These are phyloP conservation scores for Hedychridium roseum DNA, from an alignment of 2,888 invertebrate genomes.

Conservation along the genomic window DNA sequence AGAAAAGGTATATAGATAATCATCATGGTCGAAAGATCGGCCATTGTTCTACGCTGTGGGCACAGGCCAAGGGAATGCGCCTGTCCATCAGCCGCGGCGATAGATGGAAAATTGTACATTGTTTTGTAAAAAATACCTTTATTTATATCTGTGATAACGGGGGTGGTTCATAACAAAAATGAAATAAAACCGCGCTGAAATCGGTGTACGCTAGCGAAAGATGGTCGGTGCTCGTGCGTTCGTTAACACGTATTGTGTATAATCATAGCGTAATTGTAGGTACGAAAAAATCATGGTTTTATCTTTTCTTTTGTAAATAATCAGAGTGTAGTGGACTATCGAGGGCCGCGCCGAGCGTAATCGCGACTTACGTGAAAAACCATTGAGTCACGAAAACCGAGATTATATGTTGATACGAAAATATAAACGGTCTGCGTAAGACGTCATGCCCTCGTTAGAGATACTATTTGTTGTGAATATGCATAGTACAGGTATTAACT, in stretches of 20 bases:
- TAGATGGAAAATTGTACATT: constrained; percentile 43
- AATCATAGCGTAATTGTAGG: constrained; percentile 41
- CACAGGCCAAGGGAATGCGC: no score
- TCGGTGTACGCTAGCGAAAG: constrained; percentile 37
- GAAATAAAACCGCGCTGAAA: constrained; percentile 15
- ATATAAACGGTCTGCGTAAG: constrained; percentile 27
- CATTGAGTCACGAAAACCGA: constrained; percentile 4
- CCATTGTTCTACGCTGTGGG: no score
- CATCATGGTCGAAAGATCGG: no score
- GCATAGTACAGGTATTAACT: constrained; percentile 50
- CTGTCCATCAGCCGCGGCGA: neutral
- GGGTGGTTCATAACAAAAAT: constrained; percentile 21
- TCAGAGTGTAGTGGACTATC: constrained; percentile 22
- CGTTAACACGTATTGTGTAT: constrained; percentile 49
- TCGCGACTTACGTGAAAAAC: no score
- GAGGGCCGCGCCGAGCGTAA: no score
- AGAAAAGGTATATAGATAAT: no score
- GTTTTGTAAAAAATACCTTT: constrained; percentile 61
- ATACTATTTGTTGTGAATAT: constrained; percentile 56
- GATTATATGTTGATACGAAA: constrained; percentile 5
- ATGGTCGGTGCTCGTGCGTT: constrained; percentile 50
- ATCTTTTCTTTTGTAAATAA: constrained; percentile 50
- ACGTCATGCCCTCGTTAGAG: constrained; percentile 31
- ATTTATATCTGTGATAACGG: constrained; percentile 63
- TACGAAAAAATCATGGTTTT: constrained; percentile 25